Conservation (phyloP, 2,797 vertebrate genomes). For the Melanotaenia trifasciata region DNA sequence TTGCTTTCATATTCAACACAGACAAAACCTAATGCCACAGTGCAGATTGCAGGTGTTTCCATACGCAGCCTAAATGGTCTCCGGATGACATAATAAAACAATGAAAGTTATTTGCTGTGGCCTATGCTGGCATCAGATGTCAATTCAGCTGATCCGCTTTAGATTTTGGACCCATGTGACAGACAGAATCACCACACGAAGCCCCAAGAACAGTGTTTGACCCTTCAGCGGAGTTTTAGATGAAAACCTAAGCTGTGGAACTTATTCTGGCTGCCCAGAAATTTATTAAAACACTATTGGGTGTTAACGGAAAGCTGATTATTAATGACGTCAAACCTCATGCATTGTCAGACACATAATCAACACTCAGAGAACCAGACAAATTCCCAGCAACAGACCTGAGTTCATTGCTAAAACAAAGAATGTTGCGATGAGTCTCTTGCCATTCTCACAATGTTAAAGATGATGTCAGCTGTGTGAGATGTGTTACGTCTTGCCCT, state of each 20-base stretch:
- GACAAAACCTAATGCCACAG: not conserved
- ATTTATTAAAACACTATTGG: not conserved
- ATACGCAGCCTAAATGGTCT: not conserved
- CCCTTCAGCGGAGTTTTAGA: not conserved
- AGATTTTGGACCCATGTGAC: not conserved
- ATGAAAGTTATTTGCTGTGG: not conserved
- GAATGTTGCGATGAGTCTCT: slow-evolving; percentile 26
- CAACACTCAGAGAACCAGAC: slow-evolving; percentile 6
- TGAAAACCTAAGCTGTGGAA: not conserved
- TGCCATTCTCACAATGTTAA: slow-evolving; percentile 20
- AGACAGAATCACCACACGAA: not conserved
- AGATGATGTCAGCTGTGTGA: slow-evolving; percentile 54
- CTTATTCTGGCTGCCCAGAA: not conserved
- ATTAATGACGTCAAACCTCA: slow-evolving; percentile 12
- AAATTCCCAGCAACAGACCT: not conserved
- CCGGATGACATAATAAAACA: not conserved
- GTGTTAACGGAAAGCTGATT: not conserved
- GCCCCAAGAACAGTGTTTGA: slow-evolving; percentile 2
- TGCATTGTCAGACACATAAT: slow-evolving; percentile 28
- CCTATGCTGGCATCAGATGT: not conserved
- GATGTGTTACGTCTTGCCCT: slow-evolving; percentile 42
- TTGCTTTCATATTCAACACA: slow-evolving; percentile 8
- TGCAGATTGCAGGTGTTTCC: not conserved
- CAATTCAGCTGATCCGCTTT: not conserved
- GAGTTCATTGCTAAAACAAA: slow-evolving; percentile 23